Conservation (phyloP, 2,113 vertebrate species). For the Aegithalos caudatus region DNA sequence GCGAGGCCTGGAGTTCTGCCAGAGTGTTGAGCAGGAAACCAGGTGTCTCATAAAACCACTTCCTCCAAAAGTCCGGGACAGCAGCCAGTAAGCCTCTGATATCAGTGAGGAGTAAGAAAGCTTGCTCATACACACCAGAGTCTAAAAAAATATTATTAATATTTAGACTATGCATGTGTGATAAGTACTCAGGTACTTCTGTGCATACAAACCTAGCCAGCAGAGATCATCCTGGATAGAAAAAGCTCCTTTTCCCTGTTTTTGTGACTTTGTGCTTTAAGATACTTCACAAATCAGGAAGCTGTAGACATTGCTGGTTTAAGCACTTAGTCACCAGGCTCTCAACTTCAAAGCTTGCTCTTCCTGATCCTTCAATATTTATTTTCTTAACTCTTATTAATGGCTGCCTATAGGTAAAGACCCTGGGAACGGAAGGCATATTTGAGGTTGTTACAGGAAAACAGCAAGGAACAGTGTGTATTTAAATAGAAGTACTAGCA, state of each 20-base stretch:
- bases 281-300: background rate
- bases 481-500: background rate
- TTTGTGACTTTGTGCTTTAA: background rate
- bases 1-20: background rate
- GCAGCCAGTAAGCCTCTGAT: background rate
- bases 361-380: background rate
- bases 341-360: background rate
- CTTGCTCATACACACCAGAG: background rate
- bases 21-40: background rate
- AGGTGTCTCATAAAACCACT: background rate
- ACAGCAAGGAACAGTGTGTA: background rate
- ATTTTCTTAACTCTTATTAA: background rate
- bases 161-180: background rate
- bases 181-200: background rate
- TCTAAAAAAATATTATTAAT: background rate
- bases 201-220: background rate
- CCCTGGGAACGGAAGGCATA: background rate
- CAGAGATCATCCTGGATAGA: background rate
- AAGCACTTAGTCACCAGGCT: background rate
- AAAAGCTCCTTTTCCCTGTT: background rate
- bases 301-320: background rate
- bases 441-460: background rate
- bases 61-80: background rate
- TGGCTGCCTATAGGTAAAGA: background rate
- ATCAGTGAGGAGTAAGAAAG: background rate